These are phyloP conservation scores for Thryonomys swinderianus DNA, from an alignment of 2,113 vertebrate species.

Conservation along the genomic window DNA sequence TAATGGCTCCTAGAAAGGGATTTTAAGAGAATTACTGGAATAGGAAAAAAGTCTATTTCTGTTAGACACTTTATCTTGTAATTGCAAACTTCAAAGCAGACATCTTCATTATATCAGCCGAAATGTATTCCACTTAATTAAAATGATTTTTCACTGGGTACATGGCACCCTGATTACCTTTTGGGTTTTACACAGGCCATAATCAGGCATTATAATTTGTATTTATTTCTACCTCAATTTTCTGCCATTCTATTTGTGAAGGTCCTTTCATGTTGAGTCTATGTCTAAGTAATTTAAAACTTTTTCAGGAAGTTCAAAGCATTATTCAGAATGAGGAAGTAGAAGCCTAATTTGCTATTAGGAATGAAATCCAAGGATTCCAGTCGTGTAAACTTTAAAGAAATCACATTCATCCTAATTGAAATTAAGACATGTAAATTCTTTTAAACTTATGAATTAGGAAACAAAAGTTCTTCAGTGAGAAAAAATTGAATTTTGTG, in stretches of 20 bases:
- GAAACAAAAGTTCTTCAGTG: slow-evolving; percentile 3
- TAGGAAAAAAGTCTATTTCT: not conserved
- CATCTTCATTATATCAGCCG: slow-evolving; percentile 46
- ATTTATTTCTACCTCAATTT: slow-evolving; percentile 67
- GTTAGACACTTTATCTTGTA: slow-evolving; percentile 56
- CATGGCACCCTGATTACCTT: slow-evolving; percentile 49
- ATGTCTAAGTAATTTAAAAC: slow-evolving; percentile 66
- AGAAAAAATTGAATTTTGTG: not conserved
- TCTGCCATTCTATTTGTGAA: slow-evolving; percentile 41
- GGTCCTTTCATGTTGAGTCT: slow-evolving; percentile 67
- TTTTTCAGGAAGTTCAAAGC: slow-evolving; percentile 61
- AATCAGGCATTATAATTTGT: slow-evolving; percentile 69
- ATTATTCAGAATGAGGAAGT: slow-evolving; percentile 39
- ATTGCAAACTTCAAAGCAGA: slow-evolving; percentile 68
- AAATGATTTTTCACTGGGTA: slow-evolving; percentile 31
- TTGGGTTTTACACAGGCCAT: slow-evolving; percentile 34
- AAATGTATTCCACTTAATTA: slow-evolving; percentile 62
- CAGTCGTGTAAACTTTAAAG: slow-evolving; percentile 55
- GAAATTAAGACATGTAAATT: slow-evolving; percentile 57
- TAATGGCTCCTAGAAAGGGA: slow-evolving; percentile 11
- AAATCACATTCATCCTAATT: slow-evolving; percentile 47
- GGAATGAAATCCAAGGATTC: slow-evolving; percentile 34
- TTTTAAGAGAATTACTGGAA: slow-evolving; percentile 51
- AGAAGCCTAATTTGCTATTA: slow-evolving; percentile 30
- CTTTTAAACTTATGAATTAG: slow-evolving; percentile 56